Evolutionary conservation across 2,797 vertebrate genomes (phyloP), one percentile per base, ranked within the genome.

Genomic region (Lepus oiostolus): DNA sequence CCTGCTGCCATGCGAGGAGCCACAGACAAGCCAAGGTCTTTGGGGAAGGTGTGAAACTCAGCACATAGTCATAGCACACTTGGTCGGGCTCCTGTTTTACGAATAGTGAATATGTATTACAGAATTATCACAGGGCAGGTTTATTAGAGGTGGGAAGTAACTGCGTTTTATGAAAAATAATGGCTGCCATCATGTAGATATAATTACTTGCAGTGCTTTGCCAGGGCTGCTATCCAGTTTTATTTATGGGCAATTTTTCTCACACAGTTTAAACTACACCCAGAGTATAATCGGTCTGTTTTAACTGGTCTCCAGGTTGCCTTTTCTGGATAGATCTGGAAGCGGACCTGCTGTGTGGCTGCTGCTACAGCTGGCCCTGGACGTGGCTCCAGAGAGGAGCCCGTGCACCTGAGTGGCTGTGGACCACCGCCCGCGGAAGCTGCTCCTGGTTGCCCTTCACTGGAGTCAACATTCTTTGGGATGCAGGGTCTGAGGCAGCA

Each of bases 151-250:
- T 80, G 54, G 82, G 88, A 95, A 95, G 77, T 75, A 93, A 90
- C 90, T 14, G 79, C 94, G 71, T 93, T 96, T 90, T 94, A 90
- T 93, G 79, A 92, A 94, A 96, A 96, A 72, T 95, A 96, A 96
- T 96, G 94, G 92, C 88, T 21, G 5, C 47, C 79, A 72, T 94
- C 93, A 93, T 92, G 75, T 47, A 92, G 75, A 95, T 95, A 83
- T 86, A 90, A 97, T 96, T 96, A 92, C 85, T 85, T 71, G 42
- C n/a, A 58, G 77, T 91, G 63, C 67, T 91, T 95, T 95, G 52
- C 91, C 0, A 2, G 85, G 50, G 67, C 22, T 93, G 72, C 30
- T 47, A 74, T 85, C 74, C 85, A 63, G 63, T 95, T 93, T 94
- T 93, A 97, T 95, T 95, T 95, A 94, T 68, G 80, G 94, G 68